A percentile compares a stretch with the other conserved stretches of the same genome.
Conservation (phyloP, 2,797 vertebrate genomes). For the Acipenser transmontanus region DNA sequence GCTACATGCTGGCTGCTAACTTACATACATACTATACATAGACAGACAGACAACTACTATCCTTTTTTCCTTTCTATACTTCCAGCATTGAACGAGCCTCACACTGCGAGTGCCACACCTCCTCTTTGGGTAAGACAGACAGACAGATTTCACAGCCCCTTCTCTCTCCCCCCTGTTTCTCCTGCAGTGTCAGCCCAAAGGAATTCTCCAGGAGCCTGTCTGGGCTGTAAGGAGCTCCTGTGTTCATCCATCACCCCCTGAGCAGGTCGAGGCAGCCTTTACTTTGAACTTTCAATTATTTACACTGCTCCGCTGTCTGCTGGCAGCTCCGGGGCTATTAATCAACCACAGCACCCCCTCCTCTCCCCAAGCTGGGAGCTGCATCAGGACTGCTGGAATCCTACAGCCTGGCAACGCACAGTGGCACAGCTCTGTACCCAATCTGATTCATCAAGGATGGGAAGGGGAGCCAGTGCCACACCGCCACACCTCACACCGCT, state of each 20-base stretch:
- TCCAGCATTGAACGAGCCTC: too few species aligned
- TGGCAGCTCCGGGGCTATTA: conserved; percentile 18
- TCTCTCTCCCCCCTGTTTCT: too few species aligned
- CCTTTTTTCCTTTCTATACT: too few species aligned
- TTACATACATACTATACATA: neutral
- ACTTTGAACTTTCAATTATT: conserved; percentile 33
- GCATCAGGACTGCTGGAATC: neutral
- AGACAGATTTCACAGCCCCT: too few species aligned
- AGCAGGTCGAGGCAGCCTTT: conserved; percentile 16
- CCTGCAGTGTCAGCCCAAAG: conserved; percentile 2
- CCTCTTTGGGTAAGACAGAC: too few species aligned
- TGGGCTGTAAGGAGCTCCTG: conserved; percentile 9
- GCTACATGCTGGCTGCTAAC: neutral
- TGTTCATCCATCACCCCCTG: conserved; percentile 24
- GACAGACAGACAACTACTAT: neutral
- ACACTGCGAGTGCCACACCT: too few species aligned
- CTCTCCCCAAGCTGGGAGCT: neutral
- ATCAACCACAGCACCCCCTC: conserved; percentile 13
- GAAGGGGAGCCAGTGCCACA: neutral
- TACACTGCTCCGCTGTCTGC: conserved; percentile 26
- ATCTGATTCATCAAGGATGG: too few species aligned
- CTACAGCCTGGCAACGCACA: neutral
- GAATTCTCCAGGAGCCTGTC: conserved; percentile 18
- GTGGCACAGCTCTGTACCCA: neutral
- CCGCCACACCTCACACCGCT: neutral